These are phyloP conservation scores for Gisinianus flammeolus DNA, from an alignment of 2,888 invertebrate genomes.

Conservation along the genomic window DNA sequence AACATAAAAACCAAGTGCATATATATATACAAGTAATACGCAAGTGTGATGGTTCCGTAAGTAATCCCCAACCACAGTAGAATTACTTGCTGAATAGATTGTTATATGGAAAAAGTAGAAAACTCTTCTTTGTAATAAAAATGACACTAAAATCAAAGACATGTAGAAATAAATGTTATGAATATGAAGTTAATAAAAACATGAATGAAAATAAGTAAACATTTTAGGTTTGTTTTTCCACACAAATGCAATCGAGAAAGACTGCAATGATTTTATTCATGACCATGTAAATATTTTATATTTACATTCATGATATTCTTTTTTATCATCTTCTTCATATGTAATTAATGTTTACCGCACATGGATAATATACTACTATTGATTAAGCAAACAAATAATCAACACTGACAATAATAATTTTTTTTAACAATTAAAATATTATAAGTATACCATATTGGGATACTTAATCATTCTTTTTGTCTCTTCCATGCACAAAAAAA, in stretches of 20 bases:
- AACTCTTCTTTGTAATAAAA: too few species aligned
- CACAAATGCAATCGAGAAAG: slow-evolving; percentile 20
- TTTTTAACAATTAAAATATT: not conserved
- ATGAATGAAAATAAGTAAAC: too few species aligned
- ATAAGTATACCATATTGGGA: not conserved
- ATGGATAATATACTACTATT: not conserved
- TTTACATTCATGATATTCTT: not conserved
- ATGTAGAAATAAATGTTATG: not conserved
- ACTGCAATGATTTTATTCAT: slow-evolving; percentile 29
- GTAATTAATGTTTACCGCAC: not conserved
- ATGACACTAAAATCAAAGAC: too few species aligned
- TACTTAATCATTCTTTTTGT: not conserved
- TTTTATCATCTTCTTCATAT: slow-evolving; percentile 8
- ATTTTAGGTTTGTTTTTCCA: too few species aligned
- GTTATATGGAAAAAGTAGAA: too few species aligned
- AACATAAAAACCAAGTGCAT: too few species aligned
- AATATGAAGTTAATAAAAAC: not conserved
- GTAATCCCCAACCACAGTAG: too few species aligned
- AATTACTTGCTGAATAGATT: too few species aligned
- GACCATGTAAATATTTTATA: not conserved
- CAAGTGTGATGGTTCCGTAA: too few species aligned
- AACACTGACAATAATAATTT: slow-evolving; percentile 14
- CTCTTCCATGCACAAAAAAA: not conserved
- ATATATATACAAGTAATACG: too few species aligned
- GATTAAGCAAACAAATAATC: slow-evolving; percentile 15